Percentiles rank a stretch among this genome's conserved stretches.
phyloP scores from a whole-genome alignment of 2,888 invertebrate genomes.

The Exocentrus adspersus region DNA sequence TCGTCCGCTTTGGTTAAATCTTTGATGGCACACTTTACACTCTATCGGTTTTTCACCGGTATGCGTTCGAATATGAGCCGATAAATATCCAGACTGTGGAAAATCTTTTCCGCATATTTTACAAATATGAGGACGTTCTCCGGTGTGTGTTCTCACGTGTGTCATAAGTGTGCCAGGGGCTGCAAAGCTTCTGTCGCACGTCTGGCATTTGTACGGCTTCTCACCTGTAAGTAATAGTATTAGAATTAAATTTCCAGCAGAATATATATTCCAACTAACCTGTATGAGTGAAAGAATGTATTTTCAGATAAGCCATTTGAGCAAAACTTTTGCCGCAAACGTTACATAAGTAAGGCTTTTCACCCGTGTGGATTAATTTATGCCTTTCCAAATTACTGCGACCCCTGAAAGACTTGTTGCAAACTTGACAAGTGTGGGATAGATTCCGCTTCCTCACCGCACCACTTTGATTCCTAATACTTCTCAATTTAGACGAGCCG shows the following conservation, averaged over 20 bases:
- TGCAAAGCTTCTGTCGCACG: constrained; percentile 53
- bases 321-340: constrained; percentile 54
- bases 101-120: constrained; percentile 51
- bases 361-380: constrained; percentile 55
- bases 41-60: constrained; percentile 54
- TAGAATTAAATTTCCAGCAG: too few species aligned
- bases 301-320: constrained; percentile 42
- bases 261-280: too few species aligned
- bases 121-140: constrained; percentile 39
- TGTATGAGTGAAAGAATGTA: constrained; percentile 54
- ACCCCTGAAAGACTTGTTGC: constrained; percentile 54
- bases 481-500: constrained; percentile 20
- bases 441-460: constrained; percentile 44
- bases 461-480: constrained; percentile 37
- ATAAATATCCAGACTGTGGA: constrained; percentile 52
- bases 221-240: constrained; percentile 41
- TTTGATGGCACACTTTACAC: constrained; percentile 47
- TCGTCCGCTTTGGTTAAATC: constrained; percentile 52
- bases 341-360: constrained; percentile 54
- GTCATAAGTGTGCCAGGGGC: constrained; percentile 54
- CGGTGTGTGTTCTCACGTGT: constrained; percentile 47
- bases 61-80: constrained; percentile 52
- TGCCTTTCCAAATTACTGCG: constrained; percentile 55
- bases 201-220: constrained; percentile 55
- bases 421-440: constrained; percentile 51